These are phyloP conservation scores for Bubo scandiacus DNA, from an alignment of 2,113 vertebrate species.

Conservation along the genomic window DNA sequence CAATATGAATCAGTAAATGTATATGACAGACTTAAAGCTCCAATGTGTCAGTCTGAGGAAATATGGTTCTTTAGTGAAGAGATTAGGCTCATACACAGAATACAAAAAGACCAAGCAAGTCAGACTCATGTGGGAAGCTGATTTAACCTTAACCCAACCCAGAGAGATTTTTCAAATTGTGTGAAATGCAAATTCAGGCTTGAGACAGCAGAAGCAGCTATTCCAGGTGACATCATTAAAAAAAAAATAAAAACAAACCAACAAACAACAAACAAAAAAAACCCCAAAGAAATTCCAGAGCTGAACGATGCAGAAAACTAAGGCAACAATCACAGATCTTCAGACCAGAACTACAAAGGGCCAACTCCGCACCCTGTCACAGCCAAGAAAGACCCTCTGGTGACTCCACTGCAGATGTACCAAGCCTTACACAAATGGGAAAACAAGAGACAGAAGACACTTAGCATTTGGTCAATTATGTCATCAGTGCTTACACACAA, in stretches of 20 bases:
- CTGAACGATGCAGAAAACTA: not conserved
- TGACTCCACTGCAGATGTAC: not conserved
- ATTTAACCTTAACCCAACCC: constrained; percentile 32
- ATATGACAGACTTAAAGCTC: not conserved
- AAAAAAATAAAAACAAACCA: not conserved
- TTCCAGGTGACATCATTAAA: not conserved
- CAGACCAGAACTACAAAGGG: not conserved
- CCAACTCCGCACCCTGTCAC: not conserved
- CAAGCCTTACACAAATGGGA: not conserved
- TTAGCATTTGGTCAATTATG: not conserved
- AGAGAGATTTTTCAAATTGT: not conserved
- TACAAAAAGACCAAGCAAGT: not conserved
- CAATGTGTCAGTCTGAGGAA: not conserved
- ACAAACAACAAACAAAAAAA: not conserved
- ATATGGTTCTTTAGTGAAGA: not conserved
- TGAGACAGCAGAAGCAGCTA: not conserved
- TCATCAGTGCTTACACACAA: not conserved
- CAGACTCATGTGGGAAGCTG: not conserved
- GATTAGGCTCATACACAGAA: not conserved
- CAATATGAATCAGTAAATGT: not conserved
- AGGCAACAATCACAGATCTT: not conserved
- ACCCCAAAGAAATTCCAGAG: not conserved
- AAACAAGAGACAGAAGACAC: not conserved
- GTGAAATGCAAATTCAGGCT: constrained; percentile 24
- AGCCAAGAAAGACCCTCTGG: not conserved